Evolutionary conservation across 2,113 vertebrate species (phyloP), one percentile per base, ranked within the genome.

Genomic region (Arvicanthis niloticus): DNA sequence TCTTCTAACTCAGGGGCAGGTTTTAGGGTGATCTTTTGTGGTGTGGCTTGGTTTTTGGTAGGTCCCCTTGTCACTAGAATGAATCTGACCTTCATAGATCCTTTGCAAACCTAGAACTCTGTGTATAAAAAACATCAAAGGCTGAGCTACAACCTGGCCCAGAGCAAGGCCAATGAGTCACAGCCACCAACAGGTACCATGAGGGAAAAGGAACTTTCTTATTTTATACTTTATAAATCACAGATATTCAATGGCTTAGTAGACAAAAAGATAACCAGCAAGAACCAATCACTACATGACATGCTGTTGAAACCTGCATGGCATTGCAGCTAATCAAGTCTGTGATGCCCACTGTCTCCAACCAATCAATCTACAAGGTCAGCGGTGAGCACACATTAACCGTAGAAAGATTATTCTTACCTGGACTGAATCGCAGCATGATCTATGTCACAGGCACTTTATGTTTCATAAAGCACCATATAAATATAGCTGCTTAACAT

Each of bases 401-500:
- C 82, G 3, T 62, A 34, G 10, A 67, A 72, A 82, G 37, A 56
- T 26, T 40, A 60, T 53, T 77, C 78, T 92, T 77, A n/a, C 60
- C 65, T 88, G 12, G 31, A 87, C 2, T 73, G 80, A 82, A 58
- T 65, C n/a, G 81, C 5, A 67, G 24, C n/a, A 48, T 89, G 60
- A 22, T 40, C n/a, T 97, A 21, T 91, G 42, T 60, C 34, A 34
- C 13, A 67, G 40, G 56, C 58, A 78, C 88, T 67, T 73, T 73
- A 42, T 8, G 68, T 93, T 94, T 95, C 84, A 85, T 3, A 80
- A 80, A 95, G 80, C 1, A 31, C 45, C 19, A 21, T 42, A 0
- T 76, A 91, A 86, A 56, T 51, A 88, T 11, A 91, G 19, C 67
- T 86, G 86, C 16, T 65, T 86, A 96, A 88, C 85, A 81, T 70